Evolutionary conservation across 2,888 invertebrate genomes (phyloP), one percentile per base, ranked within the genome.

Genomic region (Dryocosmus kuriphilus): DNA sequence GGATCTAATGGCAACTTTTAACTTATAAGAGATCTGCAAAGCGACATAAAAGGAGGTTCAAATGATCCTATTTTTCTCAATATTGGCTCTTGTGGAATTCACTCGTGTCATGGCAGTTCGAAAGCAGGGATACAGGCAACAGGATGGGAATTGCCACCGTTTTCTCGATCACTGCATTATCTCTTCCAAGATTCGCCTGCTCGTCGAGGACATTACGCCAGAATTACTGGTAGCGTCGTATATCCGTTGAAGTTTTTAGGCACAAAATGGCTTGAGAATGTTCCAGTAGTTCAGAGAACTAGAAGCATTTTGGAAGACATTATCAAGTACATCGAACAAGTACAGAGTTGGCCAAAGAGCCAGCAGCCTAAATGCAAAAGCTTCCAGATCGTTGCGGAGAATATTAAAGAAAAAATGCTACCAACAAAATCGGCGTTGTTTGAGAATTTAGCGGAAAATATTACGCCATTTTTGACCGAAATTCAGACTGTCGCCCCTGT

Each of bases 181-280:
- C 62, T 88, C n/a, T 88, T 89, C 76, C 87, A 87, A 73, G 82
- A 88, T 79, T 77, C 81, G 11, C 85, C 88, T 60, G 80, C 86
- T 32, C 81, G 61, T 7, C 27, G 61, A 61, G 61, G 27, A 30
- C 27, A 61, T 61, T 61, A 61, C 27, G 16, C 30, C 30, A 61
- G 30, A 61, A 61, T 61, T n/a, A n/a, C n/a, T n/a, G 74, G 51
- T 27, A 61, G 61, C 32, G 74, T 57, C 61, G n/a, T n/a, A n/a
- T n/a, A n/a, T n/a, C n/a, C n/a, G n/a, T n/a, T n/a, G n/a, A n/a
- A n/a, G n/a, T n/a, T n/a, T n/a, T n/a, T n/a, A n/a, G n/a, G n/a
- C n/a, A n/a, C n/a, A n/a, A n/a, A n/a, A n/a, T n/a, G n/a, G n/a
- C n/a, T n/a, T n/a, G n/a, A n/a, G n/a, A n/a, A n/a, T n/a, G n/a